Evolutionary conservation across 2,888 invertebrate genomes (phyloP), one percentile per base, ranked within the genome.

Genomic region (Chymomyza amoena): DNA sequence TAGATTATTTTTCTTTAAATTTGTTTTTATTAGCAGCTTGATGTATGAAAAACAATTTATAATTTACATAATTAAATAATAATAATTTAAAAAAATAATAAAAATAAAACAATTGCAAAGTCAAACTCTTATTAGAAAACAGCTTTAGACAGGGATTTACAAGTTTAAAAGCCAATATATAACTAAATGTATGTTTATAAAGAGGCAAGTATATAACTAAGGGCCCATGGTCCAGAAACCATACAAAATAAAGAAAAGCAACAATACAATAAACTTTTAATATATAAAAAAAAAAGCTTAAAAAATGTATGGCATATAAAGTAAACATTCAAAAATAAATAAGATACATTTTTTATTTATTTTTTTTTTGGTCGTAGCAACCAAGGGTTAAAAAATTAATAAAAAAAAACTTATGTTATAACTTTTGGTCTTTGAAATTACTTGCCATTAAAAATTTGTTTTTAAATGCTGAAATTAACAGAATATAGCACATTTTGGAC

Each of bases 81-180:
- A 78, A 75, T 74, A 79, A 77, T 80, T 77, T 65, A 66, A 28
- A 39, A 16, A 60, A 32, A 32, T n/a, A 20, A 66, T 25, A 66
- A 36, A 10, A 6, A 32, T 57, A 56, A 69, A 56, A 56, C 57
- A 16, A 51, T 54, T 61, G 52, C 20, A 54, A 7, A 61, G 20
- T 28, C 10, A 61, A 18, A 39, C 18, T 45, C 36, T 70, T 72
- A 78, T 79, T 75, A 79, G 75, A 72, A 80, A 70, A 75, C 73
- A 79, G 77, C 80, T 79, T 81, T 81, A 79, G 82, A 81, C 80
- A 81, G 80, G 80, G 82, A 81, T 81, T 81, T 81, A 81, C 82
- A 81, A 73, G 77, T n/a, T 36, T 18, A 54, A 78, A 80, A 75
- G 63, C 50, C 75, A 70, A 72, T 70, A 76, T 75, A 69, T 56